A percentile compares a stretch with the other conserved stretches of the same genome.
Conservation (phyloP, 2,797 vertebrate genomes). For the Megaceryle alcyon region DNA sequence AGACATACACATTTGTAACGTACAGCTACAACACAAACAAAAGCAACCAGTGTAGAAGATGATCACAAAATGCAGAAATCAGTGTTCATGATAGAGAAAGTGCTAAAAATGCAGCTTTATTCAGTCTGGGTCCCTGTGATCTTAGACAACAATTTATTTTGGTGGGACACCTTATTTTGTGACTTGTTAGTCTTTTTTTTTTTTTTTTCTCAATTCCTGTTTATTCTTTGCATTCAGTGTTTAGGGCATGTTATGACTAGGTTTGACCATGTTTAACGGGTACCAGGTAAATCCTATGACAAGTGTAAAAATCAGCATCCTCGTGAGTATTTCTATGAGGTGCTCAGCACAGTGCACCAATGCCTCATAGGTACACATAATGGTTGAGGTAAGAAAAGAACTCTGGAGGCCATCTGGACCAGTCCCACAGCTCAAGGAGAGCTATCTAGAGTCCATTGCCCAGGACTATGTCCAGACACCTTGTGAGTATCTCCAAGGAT, state of each 20-base stretch:
- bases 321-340: accelerated
- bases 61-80: background rate
- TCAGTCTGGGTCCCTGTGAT: background rate
- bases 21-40: background rate
- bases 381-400: background rate
- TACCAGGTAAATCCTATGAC: background rate
- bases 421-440: background rate
- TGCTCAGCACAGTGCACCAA: background rate
- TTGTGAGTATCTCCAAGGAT: too few species aligned
- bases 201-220: background rate
- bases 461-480: too few species aligned
- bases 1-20: accelerated
- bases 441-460: too few species aligned
- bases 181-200: background rate
- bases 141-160: background rate
- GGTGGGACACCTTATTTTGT: background rate
- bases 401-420: background rate
- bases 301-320: background rate
- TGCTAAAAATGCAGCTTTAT: background rate
- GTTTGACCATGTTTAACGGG: background rate
- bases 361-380: background rate
- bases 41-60: accelerated
- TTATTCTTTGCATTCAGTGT: background rate
- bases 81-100: accelerated
- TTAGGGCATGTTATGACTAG: background rate